phyloP scores from a whole-genome alignment of 2,797 vertebrate species.

The Smutsia gigantea region DNA sequence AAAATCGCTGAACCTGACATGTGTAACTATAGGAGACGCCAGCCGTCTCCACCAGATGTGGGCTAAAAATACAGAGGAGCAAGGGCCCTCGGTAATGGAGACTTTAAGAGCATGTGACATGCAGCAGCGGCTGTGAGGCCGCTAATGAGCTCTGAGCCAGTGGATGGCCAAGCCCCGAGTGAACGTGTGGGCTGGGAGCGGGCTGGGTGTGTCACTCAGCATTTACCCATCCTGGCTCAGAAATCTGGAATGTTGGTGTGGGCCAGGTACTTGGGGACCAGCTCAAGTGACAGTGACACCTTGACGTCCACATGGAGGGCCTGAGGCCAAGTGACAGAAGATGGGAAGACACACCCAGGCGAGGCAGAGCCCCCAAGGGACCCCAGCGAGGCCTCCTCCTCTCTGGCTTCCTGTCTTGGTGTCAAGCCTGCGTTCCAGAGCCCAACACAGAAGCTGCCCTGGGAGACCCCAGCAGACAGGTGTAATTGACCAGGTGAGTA shows the following conservation, averaged over 20 bases:
- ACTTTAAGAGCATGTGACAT: constrained; percentile 84
- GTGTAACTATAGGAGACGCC: constrained; percentile 70
- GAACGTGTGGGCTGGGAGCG: constrained; percentile 59
- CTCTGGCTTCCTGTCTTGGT: neutral
- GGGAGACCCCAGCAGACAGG: neutral
- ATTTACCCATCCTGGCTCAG: constrained; percentile 73
- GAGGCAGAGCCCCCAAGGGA: neutral
- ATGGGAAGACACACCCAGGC: neutral
- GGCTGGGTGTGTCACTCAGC: constrained; percentile 65
- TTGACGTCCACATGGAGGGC: constrained; percentile 16
- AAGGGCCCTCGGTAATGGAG: constrained; percentile 77
- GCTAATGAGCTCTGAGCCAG: constrained; percentile 75
- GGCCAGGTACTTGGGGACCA: constrained; percentile 40
- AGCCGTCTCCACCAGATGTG: constrained; percentile 69
- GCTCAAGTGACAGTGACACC: neutral
- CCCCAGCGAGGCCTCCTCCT: neutral
- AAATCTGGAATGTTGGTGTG: constrained; percentile 53
- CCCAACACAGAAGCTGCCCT: neutral
- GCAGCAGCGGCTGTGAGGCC: constrained; percentile 35
- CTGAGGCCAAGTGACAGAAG: constrained; percentile 54
- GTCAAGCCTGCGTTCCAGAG: neutral
- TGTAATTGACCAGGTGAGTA: neutral
- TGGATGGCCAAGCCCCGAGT: constrained; percentile 56
- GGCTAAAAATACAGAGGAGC: constrained; percentile 78
- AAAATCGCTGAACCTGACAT: constrained; percentile 68